Conservation (phyloP, 2,797 vertebrate species). For the Gymnodraco acuticeps region DNA sequence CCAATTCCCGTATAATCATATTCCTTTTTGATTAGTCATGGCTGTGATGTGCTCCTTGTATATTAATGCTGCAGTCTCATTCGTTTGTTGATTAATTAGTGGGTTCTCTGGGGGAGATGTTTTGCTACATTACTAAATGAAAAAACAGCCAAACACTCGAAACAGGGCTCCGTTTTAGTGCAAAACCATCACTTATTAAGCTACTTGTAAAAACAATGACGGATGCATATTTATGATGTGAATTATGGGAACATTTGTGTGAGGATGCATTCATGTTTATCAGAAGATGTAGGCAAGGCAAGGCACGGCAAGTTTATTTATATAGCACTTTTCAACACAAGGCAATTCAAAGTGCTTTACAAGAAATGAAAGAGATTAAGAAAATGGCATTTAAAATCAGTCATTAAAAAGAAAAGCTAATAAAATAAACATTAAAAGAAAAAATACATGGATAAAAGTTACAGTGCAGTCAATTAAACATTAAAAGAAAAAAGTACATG, state of each 20-base stretch:
- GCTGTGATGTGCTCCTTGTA: conserved; percentile 43
- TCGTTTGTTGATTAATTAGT: conserved; percentile 50
- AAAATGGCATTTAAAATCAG: no score
- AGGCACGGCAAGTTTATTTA: no score
- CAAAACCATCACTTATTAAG: conserved; percentile 27
- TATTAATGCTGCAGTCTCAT: conserved; percentile 58
- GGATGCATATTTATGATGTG: conserved; percentile 44
- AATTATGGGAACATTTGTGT: conserved; percentile 29
- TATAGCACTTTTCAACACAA: no score
- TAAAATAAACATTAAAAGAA: no score
- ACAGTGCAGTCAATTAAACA: no score
- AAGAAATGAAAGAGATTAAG: no score
- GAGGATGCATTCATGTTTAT: background rate
- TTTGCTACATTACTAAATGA: conserved; percentile 44
- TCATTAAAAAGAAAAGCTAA: no score
- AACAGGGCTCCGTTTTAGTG: conserved; percentile 38
- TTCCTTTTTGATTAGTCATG: conserved; percentile 36
- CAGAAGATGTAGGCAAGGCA: background rate
- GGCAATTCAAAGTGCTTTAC: no score
- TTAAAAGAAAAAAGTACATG: no score
- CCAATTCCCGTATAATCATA: conserved; percentile 29
- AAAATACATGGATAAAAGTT: no score
- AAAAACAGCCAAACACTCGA: conserved; percentile 42
- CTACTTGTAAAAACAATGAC: conserved; percentile 12
- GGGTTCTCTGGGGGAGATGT: conserved; percentile 27